Evolutionary conservation across 2,113 vertebrate genomes (phyloP).

Genomic region (Nothoprocta perdicaria): DNA sequence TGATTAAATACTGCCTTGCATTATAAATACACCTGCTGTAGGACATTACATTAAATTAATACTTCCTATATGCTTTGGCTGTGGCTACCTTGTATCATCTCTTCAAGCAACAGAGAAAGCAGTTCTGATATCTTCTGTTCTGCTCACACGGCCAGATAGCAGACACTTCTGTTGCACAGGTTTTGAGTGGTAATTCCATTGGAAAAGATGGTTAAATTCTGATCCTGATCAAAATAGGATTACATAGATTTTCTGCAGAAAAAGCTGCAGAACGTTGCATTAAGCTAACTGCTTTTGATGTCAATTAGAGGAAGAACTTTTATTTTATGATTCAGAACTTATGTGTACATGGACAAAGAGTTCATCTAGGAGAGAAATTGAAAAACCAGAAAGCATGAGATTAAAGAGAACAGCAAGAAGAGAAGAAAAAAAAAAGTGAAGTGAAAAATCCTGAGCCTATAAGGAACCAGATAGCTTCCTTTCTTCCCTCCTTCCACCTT

Average conservation of each 20-base stretch:
- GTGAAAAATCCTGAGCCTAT: background rate
- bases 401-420: background rate
- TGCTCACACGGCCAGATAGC: background rate
- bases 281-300: background rate
- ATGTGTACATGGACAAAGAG: background rate
- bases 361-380: background rate
- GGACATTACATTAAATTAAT: background rate
- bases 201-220: background rate
- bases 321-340: conserved; percentile 12
- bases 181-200: background rate
- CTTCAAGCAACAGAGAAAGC: background rate
- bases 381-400: background rate
- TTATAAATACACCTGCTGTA: background rate
- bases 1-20: background rate
- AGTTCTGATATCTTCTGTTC: background rate
- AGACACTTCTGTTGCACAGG: background rate
- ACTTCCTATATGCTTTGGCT: background rate
- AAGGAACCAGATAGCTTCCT: background rate
- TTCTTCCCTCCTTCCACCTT: background rate
- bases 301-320: background rate
- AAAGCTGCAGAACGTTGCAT: background rate
- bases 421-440: rapidly evolving
- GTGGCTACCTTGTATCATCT: background rate
- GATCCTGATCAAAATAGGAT: background rate
- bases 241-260: background rate